Conservation (phyloP, 2,888 invertebrate species). For the Lepidonotus clava region DNA sequence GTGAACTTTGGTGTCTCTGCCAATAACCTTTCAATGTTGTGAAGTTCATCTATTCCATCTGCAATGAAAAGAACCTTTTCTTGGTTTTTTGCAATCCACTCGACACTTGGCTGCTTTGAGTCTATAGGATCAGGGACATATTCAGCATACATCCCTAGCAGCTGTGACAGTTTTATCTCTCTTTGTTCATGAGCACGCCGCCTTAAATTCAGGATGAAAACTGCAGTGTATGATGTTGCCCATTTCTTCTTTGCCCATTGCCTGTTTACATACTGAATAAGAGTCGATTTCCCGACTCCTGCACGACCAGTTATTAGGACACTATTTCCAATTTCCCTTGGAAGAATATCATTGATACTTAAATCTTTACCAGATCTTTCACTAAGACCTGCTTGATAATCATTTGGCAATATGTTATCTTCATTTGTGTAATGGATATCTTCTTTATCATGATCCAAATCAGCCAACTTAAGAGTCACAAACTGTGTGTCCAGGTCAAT, state of each 20-base stretch:
- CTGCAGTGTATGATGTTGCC: not conserved
- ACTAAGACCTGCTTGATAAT: too few relatives aligned
- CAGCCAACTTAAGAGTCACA: not conserved
- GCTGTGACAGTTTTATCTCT: not conserved
- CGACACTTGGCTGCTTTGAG: not conserved
- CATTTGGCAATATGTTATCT: too few relatives aligned
- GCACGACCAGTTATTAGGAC: not conserved
- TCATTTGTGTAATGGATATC: too few relatives aligned
- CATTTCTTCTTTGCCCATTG: not conserved
- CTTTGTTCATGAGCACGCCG: not conserved
- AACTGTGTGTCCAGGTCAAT: slow-evolving; percentile 4
- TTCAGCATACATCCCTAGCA: not conserved
- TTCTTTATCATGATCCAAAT: too few relatives aligned
- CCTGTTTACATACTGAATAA: not conserved
- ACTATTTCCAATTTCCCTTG: not conserved
- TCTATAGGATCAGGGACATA: not conserved
- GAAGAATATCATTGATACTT: too few relatives aligned
- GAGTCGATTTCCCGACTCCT: not conserved
- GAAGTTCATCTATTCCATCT: not conserved
- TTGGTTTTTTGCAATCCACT: not conserved
- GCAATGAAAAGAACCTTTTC: not conserved
- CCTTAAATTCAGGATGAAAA: not conserved
- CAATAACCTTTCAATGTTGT: not conserved
- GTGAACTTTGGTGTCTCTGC: not conserved
- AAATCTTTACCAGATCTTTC: too few relatives aligned